A percentile compares a stretch with the other conserved stretches of the same genome.
Evolutionary conservation across 2,113 vertebrate species (phyloP).

Genomic region (Nothobranchius kuhntae): DNA sequence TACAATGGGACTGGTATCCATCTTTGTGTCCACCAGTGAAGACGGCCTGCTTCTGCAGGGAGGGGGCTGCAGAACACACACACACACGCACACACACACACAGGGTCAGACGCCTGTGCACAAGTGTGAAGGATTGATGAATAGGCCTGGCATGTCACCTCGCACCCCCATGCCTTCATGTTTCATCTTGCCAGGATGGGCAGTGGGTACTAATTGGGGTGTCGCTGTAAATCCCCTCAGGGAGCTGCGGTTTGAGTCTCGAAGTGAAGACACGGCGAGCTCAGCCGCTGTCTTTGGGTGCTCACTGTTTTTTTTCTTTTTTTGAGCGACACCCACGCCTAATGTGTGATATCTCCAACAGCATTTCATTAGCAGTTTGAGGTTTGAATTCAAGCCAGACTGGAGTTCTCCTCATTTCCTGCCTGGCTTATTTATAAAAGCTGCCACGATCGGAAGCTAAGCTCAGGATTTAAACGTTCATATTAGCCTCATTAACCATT

Average conservation of each 20-base stretch:
- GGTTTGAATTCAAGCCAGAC: too few relatives aligned
- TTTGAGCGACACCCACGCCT: constrained; percentile 13
- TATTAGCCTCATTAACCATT: constrained; percentile 41
- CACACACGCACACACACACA: constrained; percentile 54
- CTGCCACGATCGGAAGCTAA: constrained; percentile 18
- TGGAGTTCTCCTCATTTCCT: too few relatives aligned
- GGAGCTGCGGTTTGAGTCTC: constrained; percentile 26
- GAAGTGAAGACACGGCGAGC: constrained; percentile 32
- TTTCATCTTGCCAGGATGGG: constrained; percentile 58
- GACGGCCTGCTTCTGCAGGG: constrained; percentile 44
- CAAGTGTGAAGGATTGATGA: constrained; percentile 72
- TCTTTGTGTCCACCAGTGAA: constrained; percentile 44
- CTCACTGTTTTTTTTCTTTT: constrained; percentile 21
- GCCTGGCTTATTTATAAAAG: background rate
- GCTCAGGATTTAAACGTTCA: constrained; percentile 19
- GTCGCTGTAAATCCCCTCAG: constrained; percentile 51
- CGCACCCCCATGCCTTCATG: constrained; percentile 61
- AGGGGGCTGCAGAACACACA: constrained; percentile 40
- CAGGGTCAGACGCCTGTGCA: constrained; percentile 72
- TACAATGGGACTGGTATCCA: constrained; percentile 57
- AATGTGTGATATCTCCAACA: constrained; percentile 5
- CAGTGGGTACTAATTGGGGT: constrained; percentile 74
- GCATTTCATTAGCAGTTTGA: background rate
- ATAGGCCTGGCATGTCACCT: constrained; percentile 74
- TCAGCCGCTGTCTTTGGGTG: constrained; percentile 39